phyloP scores from a whole-genome alignment of 1,140 invertebrate species.

The Aphaenogaster rudis region DNA sequence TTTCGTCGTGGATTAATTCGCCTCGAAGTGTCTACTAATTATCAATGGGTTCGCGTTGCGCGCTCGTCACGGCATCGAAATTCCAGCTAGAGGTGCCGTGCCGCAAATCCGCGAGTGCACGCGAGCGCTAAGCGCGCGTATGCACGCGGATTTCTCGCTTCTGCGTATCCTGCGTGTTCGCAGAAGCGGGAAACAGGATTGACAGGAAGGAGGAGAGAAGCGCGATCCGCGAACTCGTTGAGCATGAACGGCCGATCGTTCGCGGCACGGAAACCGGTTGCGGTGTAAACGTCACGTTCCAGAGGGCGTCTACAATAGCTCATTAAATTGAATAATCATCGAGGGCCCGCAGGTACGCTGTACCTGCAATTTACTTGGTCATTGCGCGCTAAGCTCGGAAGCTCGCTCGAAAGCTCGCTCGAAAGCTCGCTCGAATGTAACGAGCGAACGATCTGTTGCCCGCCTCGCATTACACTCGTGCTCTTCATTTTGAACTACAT shows the following conservation, averaged over 20 bases:
- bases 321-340: slow-evolving; percentile 83
- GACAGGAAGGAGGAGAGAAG: not conserved
- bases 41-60: slow-evolving; percentile 70
- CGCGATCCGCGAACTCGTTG: slow-evolving; percentile 71
- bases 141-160: slow-evolving; percentile 15
- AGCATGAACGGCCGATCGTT: slow-evolving; percentile 73
- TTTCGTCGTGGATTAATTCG: slow-evolving; percentile 75
- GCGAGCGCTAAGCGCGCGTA: slow-evolving; percentile 12
- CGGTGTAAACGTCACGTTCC: slow-evolving; percentile 83
- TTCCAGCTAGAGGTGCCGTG: slow-evolving; percentile 64
- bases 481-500: slow-evolving; percentile 33
- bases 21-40: slow-evolving; percentile 77
- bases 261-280: slow-evolving; percentile 72
- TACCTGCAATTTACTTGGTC: slow-evolving; percentile 76
- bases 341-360: slow-evolving; percentile 67
- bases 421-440: slow-evolving; percentile 48
- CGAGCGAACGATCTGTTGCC: slow-evolving; percentile 39
- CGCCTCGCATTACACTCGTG: slow-evolving; percentile 13
- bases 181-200: slow-evolving; percentile 1
- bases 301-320: slow-evolving; percentile 75
- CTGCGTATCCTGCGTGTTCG: not conserved
- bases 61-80: slow-evolving; percentile 69
- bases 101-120: slow-evolving; percentile 53
- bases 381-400: slow-evolving; percentile 61
- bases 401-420: slow-evolving; percentile 29